These are phyloP conservation scores for Tribolium madens DNA, from an alignment of 1,140 invertebrate genomes.

Conservation along the genomic window DNA sequence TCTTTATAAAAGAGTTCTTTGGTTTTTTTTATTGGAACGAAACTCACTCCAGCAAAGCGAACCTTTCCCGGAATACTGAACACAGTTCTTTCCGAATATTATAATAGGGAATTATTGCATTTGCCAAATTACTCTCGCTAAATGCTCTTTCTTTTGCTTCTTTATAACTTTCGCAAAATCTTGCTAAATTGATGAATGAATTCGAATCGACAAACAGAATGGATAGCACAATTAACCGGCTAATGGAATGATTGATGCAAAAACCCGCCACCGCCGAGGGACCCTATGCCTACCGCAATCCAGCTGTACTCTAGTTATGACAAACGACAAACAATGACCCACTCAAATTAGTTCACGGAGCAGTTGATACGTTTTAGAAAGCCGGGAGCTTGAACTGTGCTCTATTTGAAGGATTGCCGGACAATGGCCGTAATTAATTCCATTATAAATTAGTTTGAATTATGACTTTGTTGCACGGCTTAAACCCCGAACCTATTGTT, in stretches of 20 bases:
- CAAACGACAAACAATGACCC: slow-evolving; percentile 53
- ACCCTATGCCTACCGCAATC: slow-evolving; percentile 1
- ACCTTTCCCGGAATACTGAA: slow-evolving; percentile 27
- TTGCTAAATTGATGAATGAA: slow-evolving; percentile 59
- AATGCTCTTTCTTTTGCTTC: not conserved
- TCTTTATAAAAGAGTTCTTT: slow-evolving; percentile 53
- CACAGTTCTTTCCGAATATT: slow-evolving; percentile 26
- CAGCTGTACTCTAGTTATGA: slow-evolving; percentile 21
- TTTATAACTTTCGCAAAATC: not conserved
- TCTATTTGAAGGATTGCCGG: slow-evolving; percentile 40
- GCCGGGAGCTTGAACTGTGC: not conserved
- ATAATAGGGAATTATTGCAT: slow-evolving; percentile 34
- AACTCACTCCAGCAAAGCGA: slow-evolving; percentile 44
- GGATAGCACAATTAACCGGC: slow-evolving; percentile 61
- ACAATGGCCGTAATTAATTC: slow-evolving; percentile 42
- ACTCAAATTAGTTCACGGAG: slow-evolving; percentile 50
- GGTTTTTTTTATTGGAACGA: slow-evolving; percentile 51
- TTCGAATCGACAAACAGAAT: slow-evolving; percentile 61
- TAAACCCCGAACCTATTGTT: slow-evolving; percentile 15
- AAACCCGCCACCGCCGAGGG: slow-evolving; percentile 25
- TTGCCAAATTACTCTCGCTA: slow-evolving; percentile 10
- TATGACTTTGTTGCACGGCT: slow-evolving; percentile 31
- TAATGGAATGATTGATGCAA: slow-evolving; percentile 62
- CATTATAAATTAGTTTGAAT: slow-evolving; percentile 42
- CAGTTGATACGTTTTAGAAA: slow-evolving; percentile 43